Evolutionary conservation across 2,888 invertebrate species (phyloP).

Genomic region (Zootermopsis nevadensis): DNA sequence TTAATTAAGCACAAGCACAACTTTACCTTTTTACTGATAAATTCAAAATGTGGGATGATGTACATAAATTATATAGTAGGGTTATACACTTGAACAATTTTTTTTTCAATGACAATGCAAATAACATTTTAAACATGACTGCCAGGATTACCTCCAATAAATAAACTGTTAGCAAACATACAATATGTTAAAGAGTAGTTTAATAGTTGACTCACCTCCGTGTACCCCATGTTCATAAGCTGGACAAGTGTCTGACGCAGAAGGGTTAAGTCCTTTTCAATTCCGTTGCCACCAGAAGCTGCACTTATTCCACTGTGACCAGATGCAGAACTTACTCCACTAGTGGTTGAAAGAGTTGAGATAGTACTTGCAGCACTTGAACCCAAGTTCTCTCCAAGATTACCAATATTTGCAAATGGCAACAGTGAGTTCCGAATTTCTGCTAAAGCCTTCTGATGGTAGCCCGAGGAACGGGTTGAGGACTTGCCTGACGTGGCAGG

Average conservation of each 20-base stretch:
- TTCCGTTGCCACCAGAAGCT: conserved; percentile 69
- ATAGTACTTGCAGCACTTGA: conserved; percentile 83
- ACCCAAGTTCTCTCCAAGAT: conserved; percentile 69
- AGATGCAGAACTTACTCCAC: conserved; percentile 71
- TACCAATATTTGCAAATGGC: conserved; percentile 78
- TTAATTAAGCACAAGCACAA: too few species aligned
- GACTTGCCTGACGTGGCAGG: conserved; percentile 67
- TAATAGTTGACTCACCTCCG: conserved; percentile 70
- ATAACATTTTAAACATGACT: too few species aligned
- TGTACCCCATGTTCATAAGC: conserved; percentile 77
- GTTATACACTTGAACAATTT: too few species aligned
- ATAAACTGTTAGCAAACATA: not conserved
- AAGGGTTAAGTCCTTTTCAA: conserved; percentile 74
- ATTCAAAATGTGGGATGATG: too few species aligned
- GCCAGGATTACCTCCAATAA: too few species aligned
- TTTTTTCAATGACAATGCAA: too few species aligned
- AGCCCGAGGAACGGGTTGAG: conserved; percentile 77
- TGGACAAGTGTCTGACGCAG: conserved; percentile 75
- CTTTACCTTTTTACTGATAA: too few species aligned
- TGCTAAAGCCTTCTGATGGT: conserved; percentile 88
- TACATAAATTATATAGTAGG: too few species aligned
- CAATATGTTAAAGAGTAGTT: not conserved
- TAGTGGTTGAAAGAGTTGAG: conserved; percentile 71
- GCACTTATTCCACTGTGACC: conserved; percentile 70
- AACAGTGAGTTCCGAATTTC: conserved; percentile 85